Base-by-base conservation (phyloP, 37 sponge, comb jelly and placozoan genomes). In the Hexactinellida sp. region DNA sequence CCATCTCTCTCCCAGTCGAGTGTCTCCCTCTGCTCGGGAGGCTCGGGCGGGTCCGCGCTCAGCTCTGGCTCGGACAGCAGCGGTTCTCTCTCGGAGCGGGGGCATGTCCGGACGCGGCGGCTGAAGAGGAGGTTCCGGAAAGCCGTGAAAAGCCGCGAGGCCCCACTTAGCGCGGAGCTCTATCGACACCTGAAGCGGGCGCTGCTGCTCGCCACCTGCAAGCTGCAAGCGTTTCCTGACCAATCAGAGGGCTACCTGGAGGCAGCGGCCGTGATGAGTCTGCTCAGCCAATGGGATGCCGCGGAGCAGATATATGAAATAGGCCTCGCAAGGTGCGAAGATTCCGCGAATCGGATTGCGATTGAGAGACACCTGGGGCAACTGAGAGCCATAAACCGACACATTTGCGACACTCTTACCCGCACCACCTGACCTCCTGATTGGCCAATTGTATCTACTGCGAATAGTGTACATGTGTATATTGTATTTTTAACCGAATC, bases 161-260 rank as follows among this genome's bases (percentile, higher is more conserved):
- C 3, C 76, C 76, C 76, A 21, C 76, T 63, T 3, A 10, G 76
- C 34, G 13, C 3, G 76, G 28, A n/a, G 76, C 30, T 21, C 34
- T 63, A 23, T 23, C 25, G 34, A 63, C 76, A 63, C 76, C 76
- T 63, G 25, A 63, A 63, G 34, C 76, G 34, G 13, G 3, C 76
- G 3, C 76, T 63, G 5, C 32, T 63, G 28, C 5, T 10, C 13
- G 76, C 76, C 76, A 63, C 13, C 76, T 3, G 13, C 76, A 63
- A 10, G 5, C 76, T 63, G 5, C 30, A 10, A 7, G 25, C 30
- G 5, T 23, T 10, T 63, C 76, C 76, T n/a, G 76, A 63, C 76
- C 76, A 63, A 63, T 63, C 76, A 63, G 76, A 63, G 5, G 76
- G 76, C 76, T 63, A 63, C 34, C 76, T 63, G 76, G 28, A 63